phyloP scores from a whole-genome alignment of 2,797 vertebrate genomes.

The Liparis tanakae region DNA sequence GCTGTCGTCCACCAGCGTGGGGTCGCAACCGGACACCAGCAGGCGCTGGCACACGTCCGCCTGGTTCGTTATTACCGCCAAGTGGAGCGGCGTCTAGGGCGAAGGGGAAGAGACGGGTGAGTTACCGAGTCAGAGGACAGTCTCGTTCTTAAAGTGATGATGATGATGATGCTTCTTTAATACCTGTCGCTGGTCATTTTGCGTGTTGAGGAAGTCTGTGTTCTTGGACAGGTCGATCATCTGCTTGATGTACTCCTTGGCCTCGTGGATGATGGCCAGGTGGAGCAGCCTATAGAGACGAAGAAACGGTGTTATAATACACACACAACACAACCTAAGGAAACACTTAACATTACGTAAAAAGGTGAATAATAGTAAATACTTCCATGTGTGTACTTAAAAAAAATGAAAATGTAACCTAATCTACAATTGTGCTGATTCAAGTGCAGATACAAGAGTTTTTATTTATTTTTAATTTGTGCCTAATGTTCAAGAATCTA shows the following conservation, averaged over 20 bases:
- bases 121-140: neutral
- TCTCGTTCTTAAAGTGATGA: neutral
- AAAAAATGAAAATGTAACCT: neutral
- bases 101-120: neutral
- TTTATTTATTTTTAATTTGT: neutral
- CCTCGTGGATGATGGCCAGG: slow-evolving; percentile 94
- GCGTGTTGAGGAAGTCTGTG: slow-evolving; percentile 89
- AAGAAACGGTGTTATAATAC: slow-evolving; percentile 19
- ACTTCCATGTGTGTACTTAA: neutral
- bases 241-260: slow-evolving; percentile 84
- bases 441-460: neutral
- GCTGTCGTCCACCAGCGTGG: slow-evolving; percentile 89
- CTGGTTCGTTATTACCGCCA: slow-evolving; percentile 95
- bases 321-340: neutral
- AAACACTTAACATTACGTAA: too few species aligned
- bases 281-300: slow-evolving; percentile 88
- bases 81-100: slow-evolving; percentile 91
- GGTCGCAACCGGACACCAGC: slow-evolving; percentile 89
- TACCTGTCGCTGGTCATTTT: slow-evolving; percentile 97
- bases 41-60: slow-evolving; percentile 88
- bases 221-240: slow-evolving; percentile 87
- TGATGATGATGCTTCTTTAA: neutral
- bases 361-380: too few species aligned
- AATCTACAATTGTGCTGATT: neutral
- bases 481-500: neutral